phyloP scores from a whole-genome alignment of 2,113 vertebrate species.

The Scopus umbretta region DNA sequence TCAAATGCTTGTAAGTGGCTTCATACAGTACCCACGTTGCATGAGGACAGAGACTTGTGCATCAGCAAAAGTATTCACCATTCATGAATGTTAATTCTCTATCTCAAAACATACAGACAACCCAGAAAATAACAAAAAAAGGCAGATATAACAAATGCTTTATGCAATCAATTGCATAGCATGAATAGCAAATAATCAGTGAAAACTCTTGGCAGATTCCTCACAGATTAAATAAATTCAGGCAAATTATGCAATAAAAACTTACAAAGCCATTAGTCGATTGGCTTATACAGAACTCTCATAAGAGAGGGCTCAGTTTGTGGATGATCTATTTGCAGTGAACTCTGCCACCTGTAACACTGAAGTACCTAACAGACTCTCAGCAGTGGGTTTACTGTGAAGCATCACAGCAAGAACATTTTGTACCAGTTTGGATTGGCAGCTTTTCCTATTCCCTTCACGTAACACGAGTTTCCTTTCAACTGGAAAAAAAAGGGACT shows the following conservation, averaged over 20 bases:
- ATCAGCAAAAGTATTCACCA: not conserved
- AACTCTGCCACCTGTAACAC: not conserved
- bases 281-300: not conserved
- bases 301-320: not conserved
- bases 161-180: not conserved
- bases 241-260: not conserved
- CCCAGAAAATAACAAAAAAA: not conserved
- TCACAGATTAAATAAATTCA: not conserved
- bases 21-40: rapidly evolving
- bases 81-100: not conserved
- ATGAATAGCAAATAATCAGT: not conserved
- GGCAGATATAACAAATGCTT: not conserved
- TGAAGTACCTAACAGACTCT: not conserved
- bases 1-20: not conserved
- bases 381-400: not conserved
- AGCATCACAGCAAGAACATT: not conserved
- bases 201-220: not conserved
- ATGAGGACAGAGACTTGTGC: not conserved
- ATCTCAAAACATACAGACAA: not conserved
- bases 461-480: not conserved
- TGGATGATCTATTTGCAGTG: not conserved
- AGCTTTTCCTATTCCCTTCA: not conserved
- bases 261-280: not conserved
- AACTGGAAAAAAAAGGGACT: not conserved
- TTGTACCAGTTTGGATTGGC: not conserved